Evolutionary conservation across 2,113 vertebrate genomes (phyloP).

Genomic region (Xenotilapia flavipinnis): DNA sequence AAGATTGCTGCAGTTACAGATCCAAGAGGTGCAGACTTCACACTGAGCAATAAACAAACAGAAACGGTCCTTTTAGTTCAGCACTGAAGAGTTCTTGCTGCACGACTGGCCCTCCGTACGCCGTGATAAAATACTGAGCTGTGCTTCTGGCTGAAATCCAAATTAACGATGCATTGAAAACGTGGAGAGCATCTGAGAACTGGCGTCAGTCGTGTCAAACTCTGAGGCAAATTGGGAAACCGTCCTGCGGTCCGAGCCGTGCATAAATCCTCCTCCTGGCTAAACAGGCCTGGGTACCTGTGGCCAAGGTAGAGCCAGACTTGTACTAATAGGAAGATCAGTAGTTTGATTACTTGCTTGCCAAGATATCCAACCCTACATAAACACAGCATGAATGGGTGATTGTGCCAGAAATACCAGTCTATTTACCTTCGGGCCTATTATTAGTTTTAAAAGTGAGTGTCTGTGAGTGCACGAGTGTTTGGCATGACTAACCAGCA

Average conservation of each 20-base stretch:
- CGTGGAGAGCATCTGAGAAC: neutral
- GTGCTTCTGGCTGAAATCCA: accelerated
- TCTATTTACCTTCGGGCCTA: neutral
- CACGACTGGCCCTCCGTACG: neutral
- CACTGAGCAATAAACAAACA: neutral
- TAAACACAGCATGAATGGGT: neutral
- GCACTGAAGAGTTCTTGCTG: neutral
- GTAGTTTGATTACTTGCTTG: neutral
- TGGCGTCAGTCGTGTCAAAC: neutral
- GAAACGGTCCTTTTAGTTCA: neutral
- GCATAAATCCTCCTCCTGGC: neutral
- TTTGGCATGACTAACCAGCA: neutral
- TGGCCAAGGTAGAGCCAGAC: neutral
- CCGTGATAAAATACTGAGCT: neutral
- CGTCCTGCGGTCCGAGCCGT: accelerated
- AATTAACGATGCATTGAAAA: neutral
- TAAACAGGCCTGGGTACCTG: neutral
- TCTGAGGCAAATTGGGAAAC: accelerated
- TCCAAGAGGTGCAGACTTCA: neutral
- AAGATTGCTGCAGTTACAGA: neutral
- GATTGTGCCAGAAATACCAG: neutral
- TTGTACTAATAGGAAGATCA: neutral
- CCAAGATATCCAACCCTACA: neutral
- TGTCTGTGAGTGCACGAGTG: accelerated
- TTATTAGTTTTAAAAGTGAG: neutral